Base-by-base conservation (phyloP, 2,797 vertebrate species). In the Trachops cirrhosus region DNA sequence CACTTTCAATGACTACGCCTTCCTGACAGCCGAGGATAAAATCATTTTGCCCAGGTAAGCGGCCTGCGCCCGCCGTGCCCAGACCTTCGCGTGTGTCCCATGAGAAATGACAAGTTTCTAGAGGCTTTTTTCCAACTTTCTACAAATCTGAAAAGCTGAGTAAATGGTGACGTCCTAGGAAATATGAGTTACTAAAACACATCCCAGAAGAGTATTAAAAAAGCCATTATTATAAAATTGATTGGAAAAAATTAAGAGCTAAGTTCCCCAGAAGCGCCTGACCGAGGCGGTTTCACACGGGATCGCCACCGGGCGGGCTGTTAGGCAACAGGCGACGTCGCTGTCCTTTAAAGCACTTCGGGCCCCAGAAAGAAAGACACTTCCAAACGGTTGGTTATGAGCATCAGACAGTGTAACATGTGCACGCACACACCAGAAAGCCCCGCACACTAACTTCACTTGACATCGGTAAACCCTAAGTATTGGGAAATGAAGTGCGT, bases 1-100 rank as follows among this genome's bases (percentile, higher is more conserved):
- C 99, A 99, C 99, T 97, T 99, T 99, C 97, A 99, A 99, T 75
- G 99, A 99, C 96, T 99, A 99, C 8, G 99, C 99, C 92, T 99
- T 99, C 14, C 98, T 99, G 91, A 99, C 99, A 91, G 98, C 99
- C 83, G 99, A 99, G 97, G 99, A 99, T 97, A 99, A 99, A 98
- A 99, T 99, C 39, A 99, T 99, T 98, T 98, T 99, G 96, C 99
- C 99, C 96, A 99, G 99, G 99, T 99, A 98, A 98, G 94, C 15
- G 73, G 15, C 80, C 26, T 89, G 6, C 9, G 29, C 21, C 41
- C 50, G 6, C 41, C 54, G 24, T 46, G 70, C 83, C 48, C 26
- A 70, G 10, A 79, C 11, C 37, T n/a, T 57, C 68, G 70, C 4
- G 6, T 67, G 22, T 46, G 41, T 88, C 46, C 77, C n/a, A 8